Evolutionary conservation across 37 sponge, comb jelly and placozoan genomes (phyloP), one percentile per base, ranked within the genome.

Genomic region (Spongia lamella): DNA sequence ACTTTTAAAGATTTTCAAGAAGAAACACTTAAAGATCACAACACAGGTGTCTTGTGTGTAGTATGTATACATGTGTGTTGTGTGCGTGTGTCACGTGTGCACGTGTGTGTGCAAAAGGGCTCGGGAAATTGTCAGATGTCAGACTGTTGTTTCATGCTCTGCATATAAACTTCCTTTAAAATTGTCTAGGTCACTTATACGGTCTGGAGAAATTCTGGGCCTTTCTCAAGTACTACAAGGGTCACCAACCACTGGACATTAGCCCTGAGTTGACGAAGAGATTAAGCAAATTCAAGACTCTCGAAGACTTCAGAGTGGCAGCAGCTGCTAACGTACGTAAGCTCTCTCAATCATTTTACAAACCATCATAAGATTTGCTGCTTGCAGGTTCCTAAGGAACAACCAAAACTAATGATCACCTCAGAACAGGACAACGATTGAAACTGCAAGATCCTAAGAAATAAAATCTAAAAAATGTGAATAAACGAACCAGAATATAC

Each of bases 131-230:
- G 70, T 58, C 16, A n/a, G n/a, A n/a, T n/a, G n/a, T n/a, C n/a
- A n/a, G n/a, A n/a, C n/a, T n/a, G n/a, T n/a, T n/a, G n/a, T 15
- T 0, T 16, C 16, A 16, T 16, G 14, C 51, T 72, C 17, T 59
- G 14, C 30, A 16, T 27, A 62, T n/a, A n/a, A 4, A 66, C 22
- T 78, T 79, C 77, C 9, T 43, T 43, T 43, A 43, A n/a, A n/a
- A n/a, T n/a, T n/a, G n/a, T n/a, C 47, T 43, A 43, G 47, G 91
- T 3, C 59, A 80, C 43, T 84, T 95, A 11, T 98, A 98, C 70
- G 99, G 99, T 11, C 56, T 98, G 53, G 99, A 98, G 68, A 98
- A 98, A 59, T 98, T 95, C 87, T 98, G 99, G 99, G 99, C 96
- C 31, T 98, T 98, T 58, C 91, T 90, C 53, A 92, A 95, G 62